A percentile compares a stretch with the other conserved stretches of the same genome.
These are phyloP conservation scores for Sesia bembeciformis DNA, from an alignment of 2,888 invertebrate species.

Conservation along the genomic window DNA sequence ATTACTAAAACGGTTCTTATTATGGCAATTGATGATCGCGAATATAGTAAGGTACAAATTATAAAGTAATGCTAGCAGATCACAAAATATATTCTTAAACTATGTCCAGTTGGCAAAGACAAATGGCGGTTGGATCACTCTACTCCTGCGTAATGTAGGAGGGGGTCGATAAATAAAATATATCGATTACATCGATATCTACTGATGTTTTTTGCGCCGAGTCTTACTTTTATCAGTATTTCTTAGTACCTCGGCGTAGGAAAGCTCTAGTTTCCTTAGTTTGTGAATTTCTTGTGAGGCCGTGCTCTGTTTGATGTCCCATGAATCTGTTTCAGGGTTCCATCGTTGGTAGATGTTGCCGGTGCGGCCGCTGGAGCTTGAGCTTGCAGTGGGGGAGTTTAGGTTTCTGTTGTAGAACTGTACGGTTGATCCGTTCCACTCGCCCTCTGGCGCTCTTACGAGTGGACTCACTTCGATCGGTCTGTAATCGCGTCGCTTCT, in stretches of 20 bases:
- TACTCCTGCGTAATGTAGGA: constrained; percentile 50
- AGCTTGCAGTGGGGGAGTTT: constrained; percentile 75
- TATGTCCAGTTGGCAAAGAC: constrained; percentile 71
- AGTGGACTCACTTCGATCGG: constrained; percentile 72
- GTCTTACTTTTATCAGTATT: constrained; percentile 77
- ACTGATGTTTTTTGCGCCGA: constrained; percentile 69
- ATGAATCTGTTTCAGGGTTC: constrained; percentile 63
- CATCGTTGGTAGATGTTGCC: constrained; percentile 66
- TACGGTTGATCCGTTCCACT: constrained; percentile 82
- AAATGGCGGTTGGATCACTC: constrained; percentile 67
- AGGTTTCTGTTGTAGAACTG: constrained; percentile 79
- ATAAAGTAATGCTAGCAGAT: constrained; percentile 69
- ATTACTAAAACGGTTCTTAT: constrained; percentile 43
- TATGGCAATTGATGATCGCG: constrained; percentile 67
- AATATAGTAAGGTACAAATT: constrained; percentile 54
- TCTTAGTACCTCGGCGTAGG: constrained; percentile 88
- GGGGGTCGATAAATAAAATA: constrained; percentile 55
- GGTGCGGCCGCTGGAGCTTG: constrained; percentile 64
- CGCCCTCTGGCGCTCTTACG: constrained; percentile 44
- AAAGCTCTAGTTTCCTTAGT: constrained; percentile 85
- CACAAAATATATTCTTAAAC: constrained; percentile 60
- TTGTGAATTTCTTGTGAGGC: constrained; percentile 89
- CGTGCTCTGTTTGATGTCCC: constrained; percentile 76
- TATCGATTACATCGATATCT: constrained; percentile 16
- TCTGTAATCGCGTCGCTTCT: constrained; percentile 75